Evolutionary conservation across 2,888 invertebrate species (phyloP), one percentile per base, ranked within the genome.

Genomic region (Petrolisthes manimaculis): DNA sequence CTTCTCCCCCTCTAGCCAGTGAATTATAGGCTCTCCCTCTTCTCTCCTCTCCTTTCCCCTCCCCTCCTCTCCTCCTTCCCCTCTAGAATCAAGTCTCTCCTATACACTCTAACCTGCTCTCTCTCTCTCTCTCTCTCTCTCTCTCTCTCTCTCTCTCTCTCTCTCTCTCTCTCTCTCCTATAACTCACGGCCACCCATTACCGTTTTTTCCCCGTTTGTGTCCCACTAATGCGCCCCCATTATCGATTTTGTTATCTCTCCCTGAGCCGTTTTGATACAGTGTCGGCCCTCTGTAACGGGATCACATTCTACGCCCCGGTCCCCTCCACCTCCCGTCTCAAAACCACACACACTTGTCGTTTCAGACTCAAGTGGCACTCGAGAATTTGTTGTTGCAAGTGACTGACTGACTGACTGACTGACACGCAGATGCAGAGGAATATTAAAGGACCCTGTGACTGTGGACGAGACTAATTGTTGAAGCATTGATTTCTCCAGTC

Each of bases 211-310:
- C 69, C 80, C 74, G 67, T 56, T 81, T 56, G 74, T 80, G 74
- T 81, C 84, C 82, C 81, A 82, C 86, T 86, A 86, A 82, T 86
- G 82, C 80, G 81, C 82, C 54, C 75, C 82, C 86, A 67, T 86
- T 86, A 86, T 86, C 86, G 86, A 86, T 86, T 82, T 86, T 82
- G 75, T 74, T 85, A 85, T 85, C 85, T 85, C 84, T 54, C 69
- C n/a, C 85, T 85, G 69, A 79, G 79, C 85, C 85, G 79, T 67
- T 79, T 55, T 85, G 79, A 86, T 77, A 86, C 86, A 82, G 77
- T 75, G 51, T 21, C 21, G 37, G 14, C 82, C 75, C 82, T 86
- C 51, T 82, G 67, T 56, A 71, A n/a, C 56, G 51, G 37, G 18
- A 8, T 21, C 37, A 67, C 78, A 21, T 78, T 51, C 37, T 67